Percentiles rank a stretch among this genome's conserved stretches.
Evolutionary conservation across 2,113 vertebrate genomes (phyloP).

Genomic region (Trochalopteron elliotii): DNA sequence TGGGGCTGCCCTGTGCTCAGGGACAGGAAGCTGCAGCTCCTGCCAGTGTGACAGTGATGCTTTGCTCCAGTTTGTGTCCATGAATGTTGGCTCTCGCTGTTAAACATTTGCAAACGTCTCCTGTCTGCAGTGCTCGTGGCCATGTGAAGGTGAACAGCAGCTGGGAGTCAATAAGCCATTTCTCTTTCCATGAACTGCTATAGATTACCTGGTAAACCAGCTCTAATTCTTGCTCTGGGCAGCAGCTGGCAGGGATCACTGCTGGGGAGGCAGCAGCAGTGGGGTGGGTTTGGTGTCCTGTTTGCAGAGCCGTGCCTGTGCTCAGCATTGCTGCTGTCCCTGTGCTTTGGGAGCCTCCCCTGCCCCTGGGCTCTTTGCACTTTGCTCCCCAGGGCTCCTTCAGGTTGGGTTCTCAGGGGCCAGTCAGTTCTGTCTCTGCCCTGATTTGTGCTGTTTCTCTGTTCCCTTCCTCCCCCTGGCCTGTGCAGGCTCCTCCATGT

Average conservation of each 20-base stretch:
- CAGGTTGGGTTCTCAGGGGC: accelerated
- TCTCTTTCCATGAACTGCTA: neutral
- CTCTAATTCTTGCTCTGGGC: neutral
- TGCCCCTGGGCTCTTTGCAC: neutral
- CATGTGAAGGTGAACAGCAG: neutral
- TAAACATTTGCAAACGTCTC: neutral
- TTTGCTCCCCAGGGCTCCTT: neutral
- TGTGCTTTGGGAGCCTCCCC: accelerated
- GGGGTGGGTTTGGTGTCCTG: neutral
- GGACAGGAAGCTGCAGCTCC: neutral
- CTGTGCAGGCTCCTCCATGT: neutral
- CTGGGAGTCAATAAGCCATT: neutral
- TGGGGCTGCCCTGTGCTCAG: neutral
- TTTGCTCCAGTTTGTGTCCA: neutral
- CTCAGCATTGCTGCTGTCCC: neutral
- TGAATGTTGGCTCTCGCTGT: neutral
- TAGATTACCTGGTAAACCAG: neutral
- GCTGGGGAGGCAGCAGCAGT: neutral
- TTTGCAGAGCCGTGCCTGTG: neutral
- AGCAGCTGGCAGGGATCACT: neutral
- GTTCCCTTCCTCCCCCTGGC: neutral
- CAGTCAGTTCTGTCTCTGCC: accelerated
- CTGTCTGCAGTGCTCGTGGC: neutral
- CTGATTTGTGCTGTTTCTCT: neutral
- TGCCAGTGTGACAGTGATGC: accelerated